A percentile compares a stretch with the other conserved stretches of the same genome.
These are phyloP conservation scores for Cirrhinus mrigala DNA, from an alignment of 2,797 vertebrate genomes.

Conservation along the genomic window DNA sequence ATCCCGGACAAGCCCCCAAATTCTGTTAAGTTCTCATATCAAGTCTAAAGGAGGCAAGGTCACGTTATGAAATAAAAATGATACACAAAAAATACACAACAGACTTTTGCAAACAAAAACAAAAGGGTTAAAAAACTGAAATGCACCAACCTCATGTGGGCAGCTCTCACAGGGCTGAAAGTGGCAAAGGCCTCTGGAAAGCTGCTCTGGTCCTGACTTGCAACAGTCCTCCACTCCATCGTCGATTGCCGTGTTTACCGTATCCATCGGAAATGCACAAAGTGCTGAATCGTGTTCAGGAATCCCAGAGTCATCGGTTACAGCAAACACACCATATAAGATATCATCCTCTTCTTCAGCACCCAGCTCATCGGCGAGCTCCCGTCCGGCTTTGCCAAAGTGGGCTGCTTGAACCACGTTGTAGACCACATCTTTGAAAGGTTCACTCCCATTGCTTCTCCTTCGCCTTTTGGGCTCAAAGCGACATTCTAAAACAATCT, in stretches of 20 bases:
- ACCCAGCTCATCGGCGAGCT: constrained; percentile 80
- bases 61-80: not conserved
- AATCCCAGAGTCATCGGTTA: constrained; percentile 68
- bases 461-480: constrained; percentile 79
- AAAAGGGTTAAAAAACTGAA: not conserved
- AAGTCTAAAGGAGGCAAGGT: not conserved
- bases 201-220: constrained; percentile 75
- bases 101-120: not conserved
- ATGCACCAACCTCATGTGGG: constrained; percentile 75
- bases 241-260: constrained; percentile 85
- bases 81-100: too few relatives aligned
- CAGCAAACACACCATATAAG: constrained; percentile 87
- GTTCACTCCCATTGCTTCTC: constrained; percentile 34
- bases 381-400: constrained; percentile 74
- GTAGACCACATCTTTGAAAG: constrained; percentile 74
- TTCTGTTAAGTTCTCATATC: not conserved
- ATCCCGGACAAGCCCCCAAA: constrained; percentile 65
- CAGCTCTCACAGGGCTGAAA: constrained; percentile 90
- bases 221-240: constrained; percentile 90
- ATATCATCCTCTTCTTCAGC: constrained; percentile 74
- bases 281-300: constrained; percentile 80
- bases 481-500: constrained; percentile 82
- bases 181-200: constrained; percentile 87
- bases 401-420: constrained; percentile 90
- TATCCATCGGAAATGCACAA: constrained; percentile 87